These are phyloP conservation scores for Knipowitschia caucasica DNA, from an alignment of 2,797 vertebrate species.

Conservation along the genomic window DNA sequence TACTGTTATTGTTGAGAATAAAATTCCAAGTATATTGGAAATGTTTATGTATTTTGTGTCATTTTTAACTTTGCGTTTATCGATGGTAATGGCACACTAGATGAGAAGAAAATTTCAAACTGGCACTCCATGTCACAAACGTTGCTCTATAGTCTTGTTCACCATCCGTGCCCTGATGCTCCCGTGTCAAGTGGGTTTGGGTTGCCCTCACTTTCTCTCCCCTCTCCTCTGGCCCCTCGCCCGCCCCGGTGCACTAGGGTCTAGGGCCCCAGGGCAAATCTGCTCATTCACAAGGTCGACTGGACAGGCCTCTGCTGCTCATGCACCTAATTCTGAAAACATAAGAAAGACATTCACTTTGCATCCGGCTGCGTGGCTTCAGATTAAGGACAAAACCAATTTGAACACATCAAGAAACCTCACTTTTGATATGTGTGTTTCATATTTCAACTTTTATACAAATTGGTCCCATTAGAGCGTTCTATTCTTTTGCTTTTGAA, in stretches of 20 bases:
- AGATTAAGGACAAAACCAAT: not conserved
- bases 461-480: too few relatives aligned
- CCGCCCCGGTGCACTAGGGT: conserved; percentile 28
- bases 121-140: too few relatives aligned
- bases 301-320: conserved; percentile 50
- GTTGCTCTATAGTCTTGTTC: not conserved
- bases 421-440: not conserved
- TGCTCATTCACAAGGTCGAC: conserved; percentile 60
- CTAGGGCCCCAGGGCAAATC: conserved; percentile 55
- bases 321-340: conserved; percentile 39
- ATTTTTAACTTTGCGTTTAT: too few relatives aligned
- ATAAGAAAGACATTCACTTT: conserved; percentile 27
- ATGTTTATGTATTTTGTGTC: too few relatives aligned
- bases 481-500: too few relatives aligned
- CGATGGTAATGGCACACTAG: too few relatives aligned
- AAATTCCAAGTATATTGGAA: too few relatives aligned
- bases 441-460: too few relatives aligned
- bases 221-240: not conserved
- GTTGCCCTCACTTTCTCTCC: conserved; percentile 53
- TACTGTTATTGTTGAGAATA: too few relatives aligned
- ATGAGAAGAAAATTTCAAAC: too few relatives aligned
- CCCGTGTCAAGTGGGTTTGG: conserved; percentile 63
- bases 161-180: conserved; percentile 28
- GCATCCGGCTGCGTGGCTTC: conserved; percentile 10
- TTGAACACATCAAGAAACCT: not conserved